phyloP scores from a whole-genome alignment of 1,140 invertebrate species.

The Venustaconcha ellipsiformis region DNA sequence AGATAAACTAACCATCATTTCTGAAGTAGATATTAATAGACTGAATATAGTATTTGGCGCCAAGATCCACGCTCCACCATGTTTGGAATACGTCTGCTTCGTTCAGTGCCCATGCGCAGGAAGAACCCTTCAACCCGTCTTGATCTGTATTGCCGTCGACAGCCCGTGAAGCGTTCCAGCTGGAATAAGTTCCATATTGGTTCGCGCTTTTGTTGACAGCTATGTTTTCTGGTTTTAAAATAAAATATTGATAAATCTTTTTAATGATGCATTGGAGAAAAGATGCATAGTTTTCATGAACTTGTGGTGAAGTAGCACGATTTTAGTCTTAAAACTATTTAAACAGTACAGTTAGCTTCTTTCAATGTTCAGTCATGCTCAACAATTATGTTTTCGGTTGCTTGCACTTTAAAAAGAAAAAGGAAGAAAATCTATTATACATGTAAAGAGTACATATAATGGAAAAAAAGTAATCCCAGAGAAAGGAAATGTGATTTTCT shows the following conservation, averaged over 20 bases:
- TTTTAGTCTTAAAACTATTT: neutral
- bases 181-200: conserved; percentile 35
- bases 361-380: no score
- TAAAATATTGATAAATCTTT: neutral
- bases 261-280: neutral
- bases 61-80: conserved; percentile 44
- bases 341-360: no score
- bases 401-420: no score
- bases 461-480: no score
- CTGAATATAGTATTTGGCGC: conserved; percentile 28
- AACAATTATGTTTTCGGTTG: no score
- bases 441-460: no score
- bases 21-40: conserved; percentile 41
- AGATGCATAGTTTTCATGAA: neutral
- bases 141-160: conserved; percentile 45
- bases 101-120: conserved; percentile 39
- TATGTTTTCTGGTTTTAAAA: conserved; percentile 35
- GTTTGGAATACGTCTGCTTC: conserved; percentile 38
- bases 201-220: conserved; percentile 36
- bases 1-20: conserved; percentile 34
- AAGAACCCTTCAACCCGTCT: conserved; percentile 34
- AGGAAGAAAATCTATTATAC: no score
- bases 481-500: no score
- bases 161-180: conserved; percentile 38
- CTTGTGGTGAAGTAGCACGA: neutral